Percentiles rank a stretch among this genome's conserved stretches.
Evolutionary conservation across 2,113 vertebrate species (phyloP).

Genomic region (Capreolus pygargus): DNA sequence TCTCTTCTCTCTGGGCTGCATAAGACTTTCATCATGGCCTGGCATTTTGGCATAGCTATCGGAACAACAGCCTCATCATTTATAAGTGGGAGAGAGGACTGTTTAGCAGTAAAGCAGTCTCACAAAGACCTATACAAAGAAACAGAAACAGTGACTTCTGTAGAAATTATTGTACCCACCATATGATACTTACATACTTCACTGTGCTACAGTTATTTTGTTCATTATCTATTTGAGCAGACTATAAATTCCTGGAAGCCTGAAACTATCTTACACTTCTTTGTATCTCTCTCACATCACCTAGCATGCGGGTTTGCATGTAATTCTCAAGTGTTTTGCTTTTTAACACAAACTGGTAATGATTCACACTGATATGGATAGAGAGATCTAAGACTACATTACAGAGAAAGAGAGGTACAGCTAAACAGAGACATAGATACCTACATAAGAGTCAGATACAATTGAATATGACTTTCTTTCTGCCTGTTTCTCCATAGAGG

Average conservation of each 20-base stretch:
- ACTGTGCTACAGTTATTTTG: background rate
- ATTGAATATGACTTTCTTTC: background rate
- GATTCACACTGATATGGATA: background rate
- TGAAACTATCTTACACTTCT: background rate
- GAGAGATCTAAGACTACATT: background rate
- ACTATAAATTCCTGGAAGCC: conserved; percentile 46
- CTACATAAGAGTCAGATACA: background rate
- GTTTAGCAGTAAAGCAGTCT: background rate
- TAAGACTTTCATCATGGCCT: background rate
- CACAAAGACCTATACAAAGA: background rate
- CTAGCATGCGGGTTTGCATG: background rate
- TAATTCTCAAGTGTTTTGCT: background rate
- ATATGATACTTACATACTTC: background rate
- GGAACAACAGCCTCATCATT: conserved; percentile 41
- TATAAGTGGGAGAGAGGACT: conserved; percentile 15
- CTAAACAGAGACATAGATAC: background rate
- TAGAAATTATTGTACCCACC: background rate
- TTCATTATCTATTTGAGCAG: conserved; percentile 11
- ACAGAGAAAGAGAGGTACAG: background rate
- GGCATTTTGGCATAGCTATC: conserved; percentile 32
- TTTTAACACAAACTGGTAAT: conserved; percentile 6
- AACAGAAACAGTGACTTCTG: conserved; percentile 2
- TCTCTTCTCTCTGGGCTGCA: background rate
- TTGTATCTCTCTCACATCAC: background rate
- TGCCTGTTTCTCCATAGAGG: background rate